A percentile compares a stretch with the other conserved stretches of the same genome.
Conservation (phyloP, 2,113 vertebrate species). For the Pycnonotus jocosus region DNA sequence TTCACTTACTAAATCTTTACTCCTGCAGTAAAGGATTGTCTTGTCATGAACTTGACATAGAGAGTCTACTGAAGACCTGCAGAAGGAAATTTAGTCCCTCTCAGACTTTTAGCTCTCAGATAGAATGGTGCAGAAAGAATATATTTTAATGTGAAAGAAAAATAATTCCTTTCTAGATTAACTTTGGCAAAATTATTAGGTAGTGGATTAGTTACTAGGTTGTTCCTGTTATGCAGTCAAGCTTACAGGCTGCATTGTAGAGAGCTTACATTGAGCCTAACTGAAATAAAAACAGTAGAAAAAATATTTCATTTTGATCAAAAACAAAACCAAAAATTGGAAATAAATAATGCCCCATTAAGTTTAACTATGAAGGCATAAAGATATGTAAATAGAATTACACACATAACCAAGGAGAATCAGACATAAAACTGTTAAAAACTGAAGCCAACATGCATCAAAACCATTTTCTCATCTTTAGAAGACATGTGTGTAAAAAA, state of each 20-base stretch:
- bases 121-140: neutral
- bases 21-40: neutral
- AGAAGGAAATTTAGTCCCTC: neutral
- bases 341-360: neutral
- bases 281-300: neutral
- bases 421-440: neutral
- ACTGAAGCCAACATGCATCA: neutral
- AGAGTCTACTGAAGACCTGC: neutral
- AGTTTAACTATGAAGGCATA: neutral
- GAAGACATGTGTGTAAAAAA: neutral
- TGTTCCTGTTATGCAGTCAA: neutral
- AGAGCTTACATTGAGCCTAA: neutral
- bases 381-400: neutral
- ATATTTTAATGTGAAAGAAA: neutral
- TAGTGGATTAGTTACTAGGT: neutral
- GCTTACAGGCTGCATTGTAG: neutral
- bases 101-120: neutral
- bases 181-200: neutral
- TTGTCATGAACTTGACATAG: neutral
- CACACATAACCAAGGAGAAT: neutral
- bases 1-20: neutral
- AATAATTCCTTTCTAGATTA: neutral
- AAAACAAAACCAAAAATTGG: neutral
- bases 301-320: neutral
- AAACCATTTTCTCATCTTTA: neutral